Evolutionary conservation across 2,888 invertebrate genomes (phyloP).

Genomic region (Muschampia plurimacula): DNA sequence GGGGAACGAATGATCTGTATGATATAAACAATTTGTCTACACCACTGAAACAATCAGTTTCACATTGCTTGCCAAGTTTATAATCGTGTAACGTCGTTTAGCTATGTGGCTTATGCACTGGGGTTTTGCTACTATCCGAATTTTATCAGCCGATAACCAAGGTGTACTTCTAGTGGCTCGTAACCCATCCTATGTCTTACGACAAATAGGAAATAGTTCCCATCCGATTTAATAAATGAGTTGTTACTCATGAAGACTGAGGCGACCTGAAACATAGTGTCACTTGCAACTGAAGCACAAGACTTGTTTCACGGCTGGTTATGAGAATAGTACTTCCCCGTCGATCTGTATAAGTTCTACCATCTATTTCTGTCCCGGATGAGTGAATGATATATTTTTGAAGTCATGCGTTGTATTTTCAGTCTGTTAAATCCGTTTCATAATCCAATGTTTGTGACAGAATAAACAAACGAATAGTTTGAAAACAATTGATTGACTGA

Average conservation of each 20-base stretch:
- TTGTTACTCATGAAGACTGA: too few species aligned
- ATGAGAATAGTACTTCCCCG: too few species aligned
- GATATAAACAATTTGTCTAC: conserved; percentile 53
- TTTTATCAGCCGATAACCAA: not conserved
- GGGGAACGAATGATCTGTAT: conserved; percentile 57
- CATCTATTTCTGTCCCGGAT: not conserved
- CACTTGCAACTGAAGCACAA: too few species aligned
- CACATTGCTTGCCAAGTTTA: conserved; percentile 58
- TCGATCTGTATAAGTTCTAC: not conserved
- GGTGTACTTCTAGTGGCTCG: not conserved
- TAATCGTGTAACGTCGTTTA: conserved; percentile 54
- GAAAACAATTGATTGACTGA: conserved; percentile 1
- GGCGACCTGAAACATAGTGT: too few species aligned
- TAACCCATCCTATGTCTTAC: not conserved
- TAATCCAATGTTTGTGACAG: not conserved
- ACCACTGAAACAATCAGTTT: conserved; percentile 55
- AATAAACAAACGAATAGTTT: not conserved
- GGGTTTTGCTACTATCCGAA: not conserved
- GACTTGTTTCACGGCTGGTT: too few species aligned
- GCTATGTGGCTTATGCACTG: conserved; percentile 34
- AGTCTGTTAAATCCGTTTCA: not conserved
- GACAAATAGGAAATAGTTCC: not conserved
- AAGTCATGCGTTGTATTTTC: not conserved
- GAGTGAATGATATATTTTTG: not conserved
- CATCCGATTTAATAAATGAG: not conserved